Evolutionary conservation across 2,113 vertebrate genomes (phyloP).

Genomic region (Rynchops niger): DNA sequence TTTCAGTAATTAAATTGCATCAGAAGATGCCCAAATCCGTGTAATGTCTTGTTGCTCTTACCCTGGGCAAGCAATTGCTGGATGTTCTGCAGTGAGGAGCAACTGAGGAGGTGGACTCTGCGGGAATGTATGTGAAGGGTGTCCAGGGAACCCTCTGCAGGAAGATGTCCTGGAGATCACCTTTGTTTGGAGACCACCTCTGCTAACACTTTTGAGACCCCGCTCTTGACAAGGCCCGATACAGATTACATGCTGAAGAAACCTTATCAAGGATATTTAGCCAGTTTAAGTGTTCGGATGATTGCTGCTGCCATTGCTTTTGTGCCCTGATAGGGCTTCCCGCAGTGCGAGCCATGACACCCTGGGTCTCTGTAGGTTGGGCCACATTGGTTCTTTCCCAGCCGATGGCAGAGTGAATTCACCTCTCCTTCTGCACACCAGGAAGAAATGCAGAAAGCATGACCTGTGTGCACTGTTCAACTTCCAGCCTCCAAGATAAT

Average conservation of each 20-base stretch:
- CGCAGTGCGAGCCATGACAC: accelerated
- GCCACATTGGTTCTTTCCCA: not conserved
- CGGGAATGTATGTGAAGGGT: not conserved
- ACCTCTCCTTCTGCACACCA: not conserved
- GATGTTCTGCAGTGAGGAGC: not conserved
- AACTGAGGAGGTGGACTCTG: not conserved
- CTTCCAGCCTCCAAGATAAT: not conserved
- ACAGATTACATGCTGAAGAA: not conserved
- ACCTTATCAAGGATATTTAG: not conserved
- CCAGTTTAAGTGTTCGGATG: not conserved
- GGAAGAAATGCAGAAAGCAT: not conserved
- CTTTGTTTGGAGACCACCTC: not conserved
- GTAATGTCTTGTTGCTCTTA: not conserved
- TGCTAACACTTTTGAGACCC: not conserved
- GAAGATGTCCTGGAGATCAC: not conserved
- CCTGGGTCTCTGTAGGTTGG: not conserved
- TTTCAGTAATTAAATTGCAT: not conserved
- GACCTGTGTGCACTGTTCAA: not conserved
- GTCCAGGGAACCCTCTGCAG: not conserved
- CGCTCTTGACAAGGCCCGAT: not conserved
- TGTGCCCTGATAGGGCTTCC: not conserved
- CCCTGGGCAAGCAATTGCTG: not conserved
- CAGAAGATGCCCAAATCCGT: not conserved
- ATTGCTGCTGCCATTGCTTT: not conserved
- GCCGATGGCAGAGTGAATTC: not conserved